Evolutionary conservation across 2,888 invertebrate species (phyloP), one percentile per base, ranked within the genome.

Genomic region (Gymnocheta viridis): DNA sequence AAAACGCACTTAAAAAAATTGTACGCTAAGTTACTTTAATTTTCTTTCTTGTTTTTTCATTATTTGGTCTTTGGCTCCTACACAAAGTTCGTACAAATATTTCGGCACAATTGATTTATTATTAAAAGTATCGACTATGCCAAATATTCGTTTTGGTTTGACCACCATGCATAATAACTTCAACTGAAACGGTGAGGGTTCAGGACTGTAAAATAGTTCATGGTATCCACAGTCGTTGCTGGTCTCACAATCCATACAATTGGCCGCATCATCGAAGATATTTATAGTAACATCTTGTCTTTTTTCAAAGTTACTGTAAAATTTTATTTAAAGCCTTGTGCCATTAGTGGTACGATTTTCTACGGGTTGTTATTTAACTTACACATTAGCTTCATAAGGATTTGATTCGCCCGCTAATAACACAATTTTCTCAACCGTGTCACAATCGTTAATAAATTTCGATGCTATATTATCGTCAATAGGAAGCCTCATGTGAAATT

Each of bases 151-250:
- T 22, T 80, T 80, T 22, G 86, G 86, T 64, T 85, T 79, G 9
- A 85, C 69, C n/a, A 85, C n/a, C 29, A 69, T 60, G 7, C 82
- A 82, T 19, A 86, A 62, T 10, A 86, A 44, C 54, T 85, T 69
- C 17, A 86, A 67, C 24, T 82, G 73, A 70, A 86, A 86, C n/a
- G 81, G 72, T n/a, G 85, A 79, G 2, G 86, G 86, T 54, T 85
- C 58, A 19, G 86, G 85, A 5, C 80, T 83, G 17, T 83, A 86
- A 35, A 73, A 77, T 9, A 86, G 12, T 54, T 86, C 85, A 82
- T 85, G 85, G 27, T 82, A 86, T 10, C 19, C 60, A 32, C 64
- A 41, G 2, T 44, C 35, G 29, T 32, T 35, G 32, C 27, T 9
- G 12, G 62, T 7, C 22, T 51, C 9, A 44, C 10, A 32, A 14